phyloP scores from a whole-genome alignment of 2,113 vertebrate genomes.

The Ptyas mucosa region DNA sequence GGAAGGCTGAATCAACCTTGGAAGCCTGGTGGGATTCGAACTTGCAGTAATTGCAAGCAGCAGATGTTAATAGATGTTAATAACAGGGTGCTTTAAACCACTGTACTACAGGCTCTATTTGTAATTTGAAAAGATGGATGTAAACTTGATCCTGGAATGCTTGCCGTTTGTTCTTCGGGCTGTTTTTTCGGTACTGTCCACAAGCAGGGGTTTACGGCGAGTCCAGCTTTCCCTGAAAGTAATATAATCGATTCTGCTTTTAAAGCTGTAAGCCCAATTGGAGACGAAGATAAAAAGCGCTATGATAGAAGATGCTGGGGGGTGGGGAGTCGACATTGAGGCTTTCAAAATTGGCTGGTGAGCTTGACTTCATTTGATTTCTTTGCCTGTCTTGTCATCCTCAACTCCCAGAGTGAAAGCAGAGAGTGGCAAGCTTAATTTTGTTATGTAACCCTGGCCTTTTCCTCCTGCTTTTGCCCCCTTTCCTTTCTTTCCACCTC shows the following conservation, averaged over 20 bases:
- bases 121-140: not conserved
- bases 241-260: not conserved
- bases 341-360: not conserved
- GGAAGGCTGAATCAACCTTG: too few species aligned
- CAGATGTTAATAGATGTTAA: too few species aligned
- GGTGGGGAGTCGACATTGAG: not conserved
- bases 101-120: too few species aligned
- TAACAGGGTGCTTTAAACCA: too few species aligned
- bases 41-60: too few species aligned
- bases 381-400: constrained; percentile 14
- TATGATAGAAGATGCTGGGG: constrained; percentile 32
- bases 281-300: constrained; percentile 24
- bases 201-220: not conserved
- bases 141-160: not conserved
- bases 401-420: constrained; percentile 41
- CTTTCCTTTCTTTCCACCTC: constrained; percentile 18
- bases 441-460: constrained; percentile 41
- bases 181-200: not conserved
- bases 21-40: too few species aligned
- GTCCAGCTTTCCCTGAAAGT: not conserved
- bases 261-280: not conserved
- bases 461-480: constrained; percentile 39
- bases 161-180: not conserved
- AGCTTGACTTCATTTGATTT: not conserved
- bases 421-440: constrained; percentile 44